Conservation (phyloP, 37 sponge, comb jelly and placozoan species). For the Mnemiopsis leidyi region DNA sequence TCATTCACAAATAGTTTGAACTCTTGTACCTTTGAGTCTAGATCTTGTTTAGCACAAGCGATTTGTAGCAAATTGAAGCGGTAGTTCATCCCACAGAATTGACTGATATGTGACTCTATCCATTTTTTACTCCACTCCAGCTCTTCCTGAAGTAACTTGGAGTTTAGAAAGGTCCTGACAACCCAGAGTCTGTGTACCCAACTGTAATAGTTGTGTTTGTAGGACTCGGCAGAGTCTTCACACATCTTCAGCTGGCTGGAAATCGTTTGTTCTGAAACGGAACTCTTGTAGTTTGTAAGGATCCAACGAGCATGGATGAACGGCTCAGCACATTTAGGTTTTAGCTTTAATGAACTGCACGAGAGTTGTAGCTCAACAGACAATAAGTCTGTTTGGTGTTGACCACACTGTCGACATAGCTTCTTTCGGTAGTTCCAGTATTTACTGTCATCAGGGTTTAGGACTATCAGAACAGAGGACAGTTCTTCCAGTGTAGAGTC, state of each 20-base stretch:
- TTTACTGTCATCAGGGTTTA: conserved; percentile 9
- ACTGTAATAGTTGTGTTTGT: conserved; percentile 25
- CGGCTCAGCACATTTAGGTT: conserved; percentile 24
- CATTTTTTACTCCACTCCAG: conserved; percentile 21
- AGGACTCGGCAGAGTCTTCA: not conserved
- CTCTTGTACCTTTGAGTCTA: not conserved
- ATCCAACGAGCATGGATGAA: conserved; percentile 48
- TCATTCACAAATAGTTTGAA: not conserved
- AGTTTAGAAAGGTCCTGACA: not conserved
- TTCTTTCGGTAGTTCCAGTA: not conserved
- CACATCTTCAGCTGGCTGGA: not conserved
- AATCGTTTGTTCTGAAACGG: not conserved
- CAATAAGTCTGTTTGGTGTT: not conserved
- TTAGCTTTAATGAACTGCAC: not conserved
- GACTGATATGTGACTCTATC: conserved; percentile 8
- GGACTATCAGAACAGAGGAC: not conserved
- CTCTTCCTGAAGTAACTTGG: not conserved
- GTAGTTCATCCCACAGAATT: conserved; percentile 43
- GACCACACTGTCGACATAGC: not conserved
- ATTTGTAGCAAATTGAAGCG: conserved; percentile 4
- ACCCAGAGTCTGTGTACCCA: conserved; percentile 38
- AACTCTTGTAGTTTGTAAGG: not conserved
- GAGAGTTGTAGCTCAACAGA: not conserved
- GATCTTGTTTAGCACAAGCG: not conserved
- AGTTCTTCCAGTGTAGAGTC: not conserved